A percentile compares a stretch with the other conserved stretches of the same genome.
Evolutionary conservation across 2,113 vertebrate genomes (phyloP).

Genomic region (Atrichornis clamosus): DNA sequence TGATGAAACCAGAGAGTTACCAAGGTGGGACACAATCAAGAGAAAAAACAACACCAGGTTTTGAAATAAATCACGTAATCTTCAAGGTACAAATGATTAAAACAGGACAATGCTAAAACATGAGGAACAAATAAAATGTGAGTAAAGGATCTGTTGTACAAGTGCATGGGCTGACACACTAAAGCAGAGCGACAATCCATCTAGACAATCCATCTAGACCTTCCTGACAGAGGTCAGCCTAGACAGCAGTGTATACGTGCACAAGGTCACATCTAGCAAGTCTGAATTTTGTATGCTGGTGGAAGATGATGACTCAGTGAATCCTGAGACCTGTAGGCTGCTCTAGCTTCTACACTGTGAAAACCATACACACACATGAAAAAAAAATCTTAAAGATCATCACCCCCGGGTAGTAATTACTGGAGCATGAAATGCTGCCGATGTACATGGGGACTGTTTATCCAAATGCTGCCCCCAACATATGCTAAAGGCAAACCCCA

Average conservation of each 20-base stretch:
- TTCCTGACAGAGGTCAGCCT: not conserved
- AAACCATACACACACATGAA: not conserved
- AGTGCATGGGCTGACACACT: not conserved
- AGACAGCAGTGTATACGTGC: not conserved
- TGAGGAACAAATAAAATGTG: not conserved
- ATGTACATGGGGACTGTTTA: conserved; percentile 9
- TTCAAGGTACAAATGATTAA: not conserved
- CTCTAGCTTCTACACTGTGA: not conserved
- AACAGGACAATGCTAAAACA: not conserved
- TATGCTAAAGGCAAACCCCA: not conserved
- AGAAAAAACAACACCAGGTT: not conserved
- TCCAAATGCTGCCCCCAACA: not conserved
- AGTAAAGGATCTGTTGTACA: not conserved
- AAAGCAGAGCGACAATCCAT: not conserved
- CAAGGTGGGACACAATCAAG: not conserved
- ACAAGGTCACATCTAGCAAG: not conserved
- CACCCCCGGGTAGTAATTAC: not conserved
- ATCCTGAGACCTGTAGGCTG: not conserved
- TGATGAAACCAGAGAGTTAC: not conserved
- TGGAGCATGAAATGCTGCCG: conserved; percentile 39
- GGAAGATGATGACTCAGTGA: conserved; percentile 1
- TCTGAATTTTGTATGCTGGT: not conserved
- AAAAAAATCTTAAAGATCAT: not conserved
- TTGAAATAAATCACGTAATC: not conserved
- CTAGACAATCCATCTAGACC: not conserved